These are phyloP conservation scores for Chrysemys picta DNA, from an alignment of 2,113 vertebrate genomes.

Conservation along the genomic window DNA sequence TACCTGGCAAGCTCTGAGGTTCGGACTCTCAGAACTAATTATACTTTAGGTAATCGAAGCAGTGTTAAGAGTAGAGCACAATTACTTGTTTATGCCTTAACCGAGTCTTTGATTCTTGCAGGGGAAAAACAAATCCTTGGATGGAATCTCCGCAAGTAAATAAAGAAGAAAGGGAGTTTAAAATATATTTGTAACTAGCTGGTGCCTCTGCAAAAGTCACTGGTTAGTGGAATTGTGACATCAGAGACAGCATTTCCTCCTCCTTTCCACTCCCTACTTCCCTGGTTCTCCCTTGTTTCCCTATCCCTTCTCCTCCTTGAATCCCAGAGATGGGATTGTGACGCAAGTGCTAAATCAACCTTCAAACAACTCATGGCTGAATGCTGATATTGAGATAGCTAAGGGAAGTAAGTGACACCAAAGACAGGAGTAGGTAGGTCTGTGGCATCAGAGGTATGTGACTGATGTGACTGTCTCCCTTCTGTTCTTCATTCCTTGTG, in stretches of 20 bases:
- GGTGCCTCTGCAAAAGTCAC: neutral
- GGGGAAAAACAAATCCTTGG: neutral
- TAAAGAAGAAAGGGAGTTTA: neutral
- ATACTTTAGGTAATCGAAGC: neutral
- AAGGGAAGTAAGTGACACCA: neutral
- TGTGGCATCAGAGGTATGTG: neutral
- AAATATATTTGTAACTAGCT: neutral
- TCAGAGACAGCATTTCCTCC: neutral
- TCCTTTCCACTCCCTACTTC: neutral
- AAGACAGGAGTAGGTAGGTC: neutral
- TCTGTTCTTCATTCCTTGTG: neutral
- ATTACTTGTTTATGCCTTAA: neutral
- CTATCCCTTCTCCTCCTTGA: neutral
- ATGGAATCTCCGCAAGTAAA: neutral
- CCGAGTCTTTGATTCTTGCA: neutral
- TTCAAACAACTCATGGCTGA: neutral
- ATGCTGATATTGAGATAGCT: neutral
- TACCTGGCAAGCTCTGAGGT: neutral
- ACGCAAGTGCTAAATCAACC: accelerated
- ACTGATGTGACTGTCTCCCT: neutral
- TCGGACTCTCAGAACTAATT: neutral
- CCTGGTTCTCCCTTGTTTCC: neutral
- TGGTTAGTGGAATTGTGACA: neutral
- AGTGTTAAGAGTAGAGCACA: neutral
- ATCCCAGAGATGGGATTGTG: neutral